Evolutionary conservation across 2,113 vertebrate species (phyloP).

Genomic region (Amia ocellicauda): DNA sequence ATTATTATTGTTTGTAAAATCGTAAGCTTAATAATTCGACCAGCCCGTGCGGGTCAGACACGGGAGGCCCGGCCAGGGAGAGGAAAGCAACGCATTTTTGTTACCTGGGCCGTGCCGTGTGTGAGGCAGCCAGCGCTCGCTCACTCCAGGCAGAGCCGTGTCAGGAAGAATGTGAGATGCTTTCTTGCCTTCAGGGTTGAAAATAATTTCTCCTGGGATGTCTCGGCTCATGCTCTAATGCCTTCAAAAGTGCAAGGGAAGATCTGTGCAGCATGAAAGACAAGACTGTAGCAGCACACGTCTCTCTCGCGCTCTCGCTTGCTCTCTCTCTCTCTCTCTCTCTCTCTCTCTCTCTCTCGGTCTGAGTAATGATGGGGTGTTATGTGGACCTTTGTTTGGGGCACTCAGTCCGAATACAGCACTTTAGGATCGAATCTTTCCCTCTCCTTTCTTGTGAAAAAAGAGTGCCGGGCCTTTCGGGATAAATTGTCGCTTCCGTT

Average conservation of each 20-base stretch:
- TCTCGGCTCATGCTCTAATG: constrained; percentile 5
- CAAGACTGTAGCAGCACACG: not conserved
- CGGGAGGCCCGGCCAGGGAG: not conserved
- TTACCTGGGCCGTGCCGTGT: constrained; percentile 3
- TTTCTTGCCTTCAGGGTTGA: constrained; percentile 1
- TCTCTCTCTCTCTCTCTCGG: not conserved
- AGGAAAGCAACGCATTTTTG: not conserved
- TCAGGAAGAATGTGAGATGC: not conserved
- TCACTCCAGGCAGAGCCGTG: not conserved
- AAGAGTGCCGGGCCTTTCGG: too few relatives aligned
- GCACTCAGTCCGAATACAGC: too few relatives aligned
- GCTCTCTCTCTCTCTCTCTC: not conserved
- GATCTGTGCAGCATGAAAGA: not conserved
- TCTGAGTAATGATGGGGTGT: constrained; percentile 1
- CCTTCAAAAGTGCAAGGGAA: constrained; percentile 2
- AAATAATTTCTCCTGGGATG: constrained; percentile 14
- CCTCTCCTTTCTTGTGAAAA: too few relatives aligned
- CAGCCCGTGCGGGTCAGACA: not conserved
- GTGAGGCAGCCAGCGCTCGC: not conserved
- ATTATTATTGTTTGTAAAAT: too few relatives aligned
- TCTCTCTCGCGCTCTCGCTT: not conserved
- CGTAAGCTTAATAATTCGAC: too few relatives aligned
- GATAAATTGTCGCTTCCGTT: too few relatives aligned
- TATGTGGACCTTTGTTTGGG: not conserved
- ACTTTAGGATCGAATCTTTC: too few relatives aligned